Evolutionary conservation across 2,888 invertebrate species (phyloP), one percentile per base, ranked within the genome.

Genomic region (Agapostemon virescens): DNA sequence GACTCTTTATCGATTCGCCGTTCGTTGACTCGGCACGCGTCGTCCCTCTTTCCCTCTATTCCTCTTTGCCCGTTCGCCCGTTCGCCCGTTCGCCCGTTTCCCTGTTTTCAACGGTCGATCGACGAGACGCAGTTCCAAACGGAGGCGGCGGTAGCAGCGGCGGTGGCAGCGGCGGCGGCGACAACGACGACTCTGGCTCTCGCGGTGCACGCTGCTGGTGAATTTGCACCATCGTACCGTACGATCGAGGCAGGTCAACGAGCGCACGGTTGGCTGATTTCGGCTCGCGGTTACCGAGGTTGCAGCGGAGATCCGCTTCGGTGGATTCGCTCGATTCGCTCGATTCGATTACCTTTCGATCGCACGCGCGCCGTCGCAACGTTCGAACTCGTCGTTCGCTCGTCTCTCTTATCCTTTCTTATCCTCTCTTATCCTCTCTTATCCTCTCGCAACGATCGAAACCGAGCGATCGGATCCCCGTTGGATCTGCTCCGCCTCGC

Each of bases 281-380:
- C 86, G 81, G 86, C 82, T 83, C 87, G 87, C 87, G 88, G 88
- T 89, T 87, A 87, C 87, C 77, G 40, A 87, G 86, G 88, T 90
- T 87, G 85, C 85, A 82, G 87, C 89, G 91, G 90, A 91, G 89
- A 91, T 91, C 81, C 89, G 91, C 90, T 90, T 86, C 88, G 90
- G 82, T 90, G 90, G 85, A 85, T 88, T 87, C 85, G 86, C 75
- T 85, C 84, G 85, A 85, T 88, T 87, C 85, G 86, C 75, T 85
- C 84, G 80, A 77, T 71, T 74, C 82, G 67, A 67, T 67, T 77
- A 69, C 74, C 77, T 49, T 52, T 68, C 74, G 67, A 40, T 68
- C 45, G 26, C 49, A 17, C 42, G 49, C n/a, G 49, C 49, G 3
- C n/a, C 23, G 0, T 55, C 55, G n/a, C 55, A 17, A 26, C 55